phyloP scores from a whole-genome alignment of 2,888 invertebrate genomes.

The Clusia tigrina region DNA sequence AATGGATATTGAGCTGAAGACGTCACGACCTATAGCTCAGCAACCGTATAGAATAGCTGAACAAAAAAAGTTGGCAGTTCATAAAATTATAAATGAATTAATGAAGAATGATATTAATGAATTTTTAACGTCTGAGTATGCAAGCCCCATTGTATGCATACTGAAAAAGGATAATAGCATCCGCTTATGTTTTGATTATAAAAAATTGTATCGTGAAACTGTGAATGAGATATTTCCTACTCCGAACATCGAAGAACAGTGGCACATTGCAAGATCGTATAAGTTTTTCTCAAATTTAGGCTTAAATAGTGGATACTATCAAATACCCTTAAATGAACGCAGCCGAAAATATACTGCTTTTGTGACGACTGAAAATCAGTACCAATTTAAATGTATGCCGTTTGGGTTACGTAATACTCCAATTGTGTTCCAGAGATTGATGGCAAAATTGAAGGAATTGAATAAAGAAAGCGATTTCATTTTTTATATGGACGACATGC shows the following conservation, averaged over 20 bases:
- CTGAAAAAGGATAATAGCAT: constrained; percentile 33
- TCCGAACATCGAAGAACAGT: constrained; percentile 26
- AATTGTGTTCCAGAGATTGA: no score
- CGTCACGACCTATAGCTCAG: constrained; percentile 18
- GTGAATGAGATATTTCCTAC: constrained; percentile 31
- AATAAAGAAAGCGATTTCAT: no score
- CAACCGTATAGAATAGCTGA: constrained; percentile 30
- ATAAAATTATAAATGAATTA: constrained; percentile 28
- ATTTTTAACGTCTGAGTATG: constrained; percentile 29
- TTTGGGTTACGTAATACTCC: no score
- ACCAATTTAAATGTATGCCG: no score
- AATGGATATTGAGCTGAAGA: constrained; percentile 31
- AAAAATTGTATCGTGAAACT: constrained; percentile 26
- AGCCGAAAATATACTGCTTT: constrained; percentile 12
- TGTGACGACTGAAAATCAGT: no score
- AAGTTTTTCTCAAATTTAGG: neutral
- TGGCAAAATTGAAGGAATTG: no score
- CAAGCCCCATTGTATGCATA: constrained; percentile 33
- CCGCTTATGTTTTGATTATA: constrained; percentile 27
- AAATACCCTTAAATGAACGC: constrained; percentile 2
- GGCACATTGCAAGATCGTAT: neutral
- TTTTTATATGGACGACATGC: no score
- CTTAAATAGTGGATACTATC: constrained; percentile 18
- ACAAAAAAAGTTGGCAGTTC: constrained; percentile 24
- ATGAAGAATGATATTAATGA: constrained; percentile 28